phyloP scores from a whole-genome alignment of 2,888 invertebrate genomes.

The Bibio marci region DNA sequence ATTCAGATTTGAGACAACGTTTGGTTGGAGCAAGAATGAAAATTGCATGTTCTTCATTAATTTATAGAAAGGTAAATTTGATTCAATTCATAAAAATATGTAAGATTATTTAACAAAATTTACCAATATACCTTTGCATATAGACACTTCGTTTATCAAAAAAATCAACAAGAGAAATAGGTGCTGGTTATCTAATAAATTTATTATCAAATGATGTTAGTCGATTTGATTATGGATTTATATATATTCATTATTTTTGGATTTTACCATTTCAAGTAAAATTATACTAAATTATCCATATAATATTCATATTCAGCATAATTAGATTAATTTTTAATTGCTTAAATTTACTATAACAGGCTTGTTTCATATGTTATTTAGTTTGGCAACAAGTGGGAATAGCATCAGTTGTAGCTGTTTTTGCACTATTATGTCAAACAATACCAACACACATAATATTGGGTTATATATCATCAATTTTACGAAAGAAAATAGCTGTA shows the following conservation, averaged over 20 bases:
- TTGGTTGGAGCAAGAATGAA: conserved; percentile 44
- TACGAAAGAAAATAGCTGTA: conserved; percentile 34
- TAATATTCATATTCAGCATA: too few relatives aligned
- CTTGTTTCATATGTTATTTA: conserved; percentile 48
- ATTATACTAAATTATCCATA: too few relatives aligned
- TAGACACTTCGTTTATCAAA: conserved; percentile 52
- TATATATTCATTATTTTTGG: conserved; percentile 85
- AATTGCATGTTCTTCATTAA: conserved; percentile 45
- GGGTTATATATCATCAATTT: conserved; percentile 20
- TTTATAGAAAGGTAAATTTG: conserved; percentile 47
- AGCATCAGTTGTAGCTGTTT: conserved; percentile 50
- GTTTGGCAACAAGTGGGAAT: conserved; percentile 48
- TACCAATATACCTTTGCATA: conserved; percentile 10
- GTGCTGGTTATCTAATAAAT: conserved; percentile 84
- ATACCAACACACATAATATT: conserved; percentile 60
- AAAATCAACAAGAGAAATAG: conserved; percentile 47
- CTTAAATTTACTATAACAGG: too few relatives aligned
- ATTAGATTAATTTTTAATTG: too few relatives aligned
- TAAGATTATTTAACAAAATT: too few relatives aligned
- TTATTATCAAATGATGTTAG: too few relatives aligned
- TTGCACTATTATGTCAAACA: conserved; percentile 53
- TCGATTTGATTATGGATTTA: too few relatives aligned
- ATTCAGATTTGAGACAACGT: conserved; percentile 23
- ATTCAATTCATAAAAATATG: not conserved
- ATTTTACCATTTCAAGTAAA: conserved; percentile 51